Conservation (phyloP, 2,113 vertebrate species). For the Brienomyrus longianalis region DNA sequence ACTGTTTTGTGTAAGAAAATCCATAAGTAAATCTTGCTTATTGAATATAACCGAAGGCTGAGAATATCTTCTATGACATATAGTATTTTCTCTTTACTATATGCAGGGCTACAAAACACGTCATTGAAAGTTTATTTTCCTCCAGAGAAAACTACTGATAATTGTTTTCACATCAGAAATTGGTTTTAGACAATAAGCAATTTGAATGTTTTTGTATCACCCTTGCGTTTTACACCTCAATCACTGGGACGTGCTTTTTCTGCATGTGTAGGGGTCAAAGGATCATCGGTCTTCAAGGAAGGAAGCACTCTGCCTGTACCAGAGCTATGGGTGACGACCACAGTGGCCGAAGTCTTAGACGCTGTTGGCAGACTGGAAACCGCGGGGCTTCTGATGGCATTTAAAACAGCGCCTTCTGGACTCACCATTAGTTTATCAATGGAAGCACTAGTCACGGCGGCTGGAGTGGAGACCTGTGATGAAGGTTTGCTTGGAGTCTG, state of each 20-base stretch:
- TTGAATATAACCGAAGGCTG: not conserved
- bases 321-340: conserved; percentile 54
- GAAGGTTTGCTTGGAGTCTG: conserved; percentile 36
- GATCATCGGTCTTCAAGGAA: conserved; percentile 50
- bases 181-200: not conserved
- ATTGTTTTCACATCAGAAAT: not conserved
- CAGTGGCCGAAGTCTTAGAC: conserved; percentile 55
- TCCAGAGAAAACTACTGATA: not conserved
- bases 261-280: conserved; percentile 32
- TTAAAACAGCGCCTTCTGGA: conserved; percentile 81
- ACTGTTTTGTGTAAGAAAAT: conserved; percentile 28
- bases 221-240: conserved; percentile 21
- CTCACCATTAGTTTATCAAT: conserved; percentile 79
- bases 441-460: conserved; percentile 57
- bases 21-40: conserved; percentile 35
- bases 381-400: conserved; percentile 64
- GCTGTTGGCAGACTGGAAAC: conserved; percentile 51
- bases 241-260: conserved; percentile 39
- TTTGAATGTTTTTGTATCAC: not conserved
- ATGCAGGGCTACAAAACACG: conserved; percentile 25
- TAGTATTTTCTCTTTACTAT: conserved; percentile 9
- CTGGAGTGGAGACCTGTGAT: conserved; percentile 46
- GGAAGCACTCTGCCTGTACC: conserved; percentile 56
- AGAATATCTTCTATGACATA: not conserved
- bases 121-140: not conserved